Base-by-base conservation (phyloP, 2,888 invertebrate species). In the Lepidocyrtoides sp. region DNA sequence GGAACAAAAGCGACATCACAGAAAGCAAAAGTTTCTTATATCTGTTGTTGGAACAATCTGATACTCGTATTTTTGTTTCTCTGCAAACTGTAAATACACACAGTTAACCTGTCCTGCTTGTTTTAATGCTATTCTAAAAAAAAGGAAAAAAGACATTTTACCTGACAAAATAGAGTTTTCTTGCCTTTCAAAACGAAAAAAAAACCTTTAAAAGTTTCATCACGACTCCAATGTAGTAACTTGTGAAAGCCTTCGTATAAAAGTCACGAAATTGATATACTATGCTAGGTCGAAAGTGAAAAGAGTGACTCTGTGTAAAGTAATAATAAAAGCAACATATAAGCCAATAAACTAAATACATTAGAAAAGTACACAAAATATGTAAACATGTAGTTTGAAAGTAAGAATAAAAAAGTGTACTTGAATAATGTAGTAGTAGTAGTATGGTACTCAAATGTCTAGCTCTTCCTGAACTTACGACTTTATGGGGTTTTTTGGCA, bases 261-360 rank as follows among this genome's bases (percentile, higher is more conserved):
- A n/a, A n/a, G n/a, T n/a, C 23, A 29, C 7, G n/a, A 63, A 51
- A 26, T 20, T n/a, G n/a, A n/a, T n/a, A n/a, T n/a, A n/a, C n/a
- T n/a, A n/a, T 66, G n/a, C 14, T 14, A n/a, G 32, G 36, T 69
- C 32, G 36, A 69, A 69, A 36, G 69, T 3, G 41, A 41, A 82
- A 82, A 57, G 23, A 23, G 23, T 14, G 63, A 26, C 17, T 17
- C 3, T 17, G 57, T 41, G n/a, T n/a, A n/a, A 82, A 63, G 63
- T 86, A 77, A 86, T 75, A 51, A n/a, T n/a, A 77, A 86, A 86
- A 57, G 57, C 60, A 60, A 36, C 82, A n/a, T n/a, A 41, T 29
- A 54, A 79, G 79, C 54, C 79, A 79, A 79, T 54, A 51, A 51
- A 79, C 29, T 32, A 79, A 79, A 32, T 54, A 54, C 79, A 54